A percentile compares a stretch with the other conserved stretches of the same genome.
Conservation (phyloP, 2,888 invertebrate genomes). For the Icerya purchasi region DNA sequence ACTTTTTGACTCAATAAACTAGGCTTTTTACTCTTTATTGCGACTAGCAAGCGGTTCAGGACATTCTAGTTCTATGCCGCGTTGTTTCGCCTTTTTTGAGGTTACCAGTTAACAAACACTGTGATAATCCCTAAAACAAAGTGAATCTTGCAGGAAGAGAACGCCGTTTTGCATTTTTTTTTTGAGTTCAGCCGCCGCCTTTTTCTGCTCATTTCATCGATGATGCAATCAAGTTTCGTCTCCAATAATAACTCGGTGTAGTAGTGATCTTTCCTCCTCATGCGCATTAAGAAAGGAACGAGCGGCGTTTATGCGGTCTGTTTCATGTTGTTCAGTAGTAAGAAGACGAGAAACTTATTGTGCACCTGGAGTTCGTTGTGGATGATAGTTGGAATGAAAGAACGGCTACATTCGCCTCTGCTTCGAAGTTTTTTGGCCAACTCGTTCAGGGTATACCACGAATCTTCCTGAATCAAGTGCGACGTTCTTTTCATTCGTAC, state of each 20-base stretch:
- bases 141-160: slow-evolving; percentile 12
- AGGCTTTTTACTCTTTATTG: slow-evolving; percentile 6
- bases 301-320: slow-evolving; percentile 3
- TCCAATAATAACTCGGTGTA: slow-evolving; percentile 12
- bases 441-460: background rate
- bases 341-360: slow-evolving; percentile 13
- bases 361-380: slow-evolving; percentile 7
- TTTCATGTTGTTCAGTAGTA: slow-evolving; percentile 12
- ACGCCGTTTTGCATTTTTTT: slow-evolving; percentile 7
- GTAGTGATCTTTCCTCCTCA: slow-evolving; percentile 11
- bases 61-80: slow-evolving; percentile 8
- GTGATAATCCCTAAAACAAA: slow-evolving; percentile 14
- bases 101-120: slow-evolving; percentile 14
- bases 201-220: slow-evolving; percentile 12
- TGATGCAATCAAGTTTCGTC: slow-evolving; percentile 16
- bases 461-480: background rate
- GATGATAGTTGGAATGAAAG: slow-evolving; percentile 8
- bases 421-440: background rate
- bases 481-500: background rate
- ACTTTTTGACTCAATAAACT: slow-evolving; percentile 1
- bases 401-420: slow-evolving; percentile 4
- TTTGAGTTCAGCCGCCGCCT: background rate
- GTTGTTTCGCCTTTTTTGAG: slow-evolving; percentile 11
- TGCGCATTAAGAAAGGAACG: slow-evolving; percentile 11
- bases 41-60: slow-evolving; percentile 2